Evolutionary conservation across 2,888 invertebrate species (phyloP), one percentile per base, ranked within the genome.

Genomic region (Taenaris catops): DNA sequence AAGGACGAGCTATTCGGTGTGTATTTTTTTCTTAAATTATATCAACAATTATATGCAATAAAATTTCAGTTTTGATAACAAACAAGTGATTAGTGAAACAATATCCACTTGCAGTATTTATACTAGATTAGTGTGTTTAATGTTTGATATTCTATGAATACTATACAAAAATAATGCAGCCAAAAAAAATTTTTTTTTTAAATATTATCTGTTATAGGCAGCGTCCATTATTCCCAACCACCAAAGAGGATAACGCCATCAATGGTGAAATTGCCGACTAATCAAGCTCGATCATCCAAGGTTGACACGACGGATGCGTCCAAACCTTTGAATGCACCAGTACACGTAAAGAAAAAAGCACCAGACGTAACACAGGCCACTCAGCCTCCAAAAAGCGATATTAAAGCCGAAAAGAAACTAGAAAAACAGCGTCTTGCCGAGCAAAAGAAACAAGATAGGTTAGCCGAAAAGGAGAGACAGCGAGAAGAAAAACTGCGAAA

Each of bases 1-100:
- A 60, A 62, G 29, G 72, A 74, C 36, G 78, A 83, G 37, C 67
- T 62, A 31, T 63, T 57, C 43, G 74, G 84, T 86, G 50, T 55
- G 61, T 39, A 28, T 9, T 23, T 21, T 6, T 8, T 16, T 20
- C 20, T 20, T 14, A 3, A 14, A n/a, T n/a, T n/a, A n/a, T n/a
- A n/a, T n/a, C n/a, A n/a, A n/a, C n/a, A n/a, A n/a, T n/a, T n/a
- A n/a, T n/a, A n/a, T n/a, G n/a, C n/a, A n/a, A n/a, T n/a, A n/a
- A n/a, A n/a, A n/a, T n/a, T n/a, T n/a, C n/a, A n/a, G n/a, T n/a
- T n/a, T n/a, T n/a, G n/a, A n/a, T n/a, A n/a, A n/a, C n/a, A n/a
- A n/a, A n/a, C n/a, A n/a, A n/a, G n/a, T n/a, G n/a, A n/a, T n/a
- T n/a, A n/a, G n/a, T n/a, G n/a, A n/a, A n/a, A n/a, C n/a, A n/a